A percentile compares a stretch with the other conserved stretches of the same genome.
Evolutionary conservation across 2,113 vertebrate species (phyloP).

Genomic region (Coptodon bakossiorum): DNA sequence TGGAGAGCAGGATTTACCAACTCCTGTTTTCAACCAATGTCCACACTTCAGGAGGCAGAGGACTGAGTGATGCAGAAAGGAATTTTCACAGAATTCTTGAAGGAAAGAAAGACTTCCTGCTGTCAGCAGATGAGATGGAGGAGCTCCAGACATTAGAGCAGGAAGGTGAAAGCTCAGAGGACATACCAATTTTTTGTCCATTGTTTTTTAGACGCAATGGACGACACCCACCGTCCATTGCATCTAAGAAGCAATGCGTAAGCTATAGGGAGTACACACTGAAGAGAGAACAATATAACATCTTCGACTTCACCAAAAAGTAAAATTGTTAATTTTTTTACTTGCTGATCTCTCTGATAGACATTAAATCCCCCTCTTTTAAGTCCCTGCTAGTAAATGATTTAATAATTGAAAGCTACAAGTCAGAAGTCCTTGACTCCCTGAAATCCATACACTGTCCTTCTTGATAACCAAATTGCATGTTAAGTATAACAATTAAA

Average conservation of each 20-base stretch:
- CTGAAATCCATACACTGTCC: not conserved
- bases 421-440: not conserved
- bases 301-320: not conserved
- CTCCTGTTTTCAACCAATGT: not conserved
- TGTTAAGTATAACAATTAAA: not conserved
- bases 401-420: not conserved
- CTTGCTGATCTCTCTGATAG: not conserved
- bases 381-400: not conserved
- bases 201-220: not conserved
- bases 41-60: not conserved
- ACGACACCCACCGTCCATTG: fast-evolving
- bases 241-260: not conserved
- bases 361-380: not conserved
- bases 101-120: not conserved
- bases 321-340: not conserved
- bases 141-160: not conserved
- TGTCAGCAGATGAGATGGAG: not conserved
- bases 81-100: not conserved
- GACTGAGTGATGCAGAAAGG: not conserved
- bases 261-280: not conserved
- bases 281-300: not conserved
- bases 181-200: not conserved
- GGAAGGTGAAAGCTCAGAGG: not conserved
- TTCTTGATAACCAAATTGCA: not conserved
- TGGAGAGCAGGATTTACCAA: not conserved